Percentiles rank a stretch among this genome's conserved stretches.
phyloP scores from a whole-genome alignment of 2,888 invertebrate species.

The Spilarctia lutea region DNA sequence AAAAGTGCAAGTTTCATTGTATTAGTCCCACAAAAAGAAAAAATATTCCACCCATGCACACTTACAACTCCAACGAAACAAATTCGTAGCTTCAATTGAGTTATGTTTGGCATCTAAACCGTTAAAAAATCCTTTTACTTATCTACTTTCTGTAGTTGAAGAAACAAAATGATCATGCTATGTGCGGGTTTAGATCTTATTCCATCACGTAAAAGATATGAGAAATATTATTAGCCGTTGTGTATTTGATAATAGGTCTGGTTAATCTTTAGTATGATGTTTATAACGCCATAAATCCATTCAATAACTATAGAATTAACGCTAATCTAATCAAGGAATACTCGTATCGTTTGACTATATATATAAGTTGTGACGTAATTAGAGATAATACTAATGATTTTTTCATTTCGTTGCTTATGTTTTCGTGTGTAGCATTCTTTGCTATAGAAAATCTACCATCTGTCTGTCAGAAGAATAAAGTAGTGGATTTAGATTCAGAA shows the following conservation, averaged over 20 bases:
- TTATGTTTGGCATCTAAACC: too few relatives aligned
- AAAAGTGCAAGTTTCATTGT: too few relatives aligned
- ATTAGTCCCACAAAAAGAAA: too few relatives aligned
- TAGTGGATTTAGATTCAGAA: too few relatives aligned
- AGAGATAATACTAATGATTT: background rate
- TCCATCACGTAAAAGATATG: background rate
- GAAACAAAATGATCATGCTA: too few relatives aligned
- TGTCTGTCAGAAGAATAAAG: too few relatives aligned
- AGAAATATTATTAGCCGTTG: background rate
- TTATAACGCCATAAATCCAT: background rate
- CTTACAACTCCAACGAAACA: too few relatives aligned
- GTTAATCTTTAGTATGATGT: background rate
- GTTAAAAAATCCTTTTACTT: too few relatives aligned
- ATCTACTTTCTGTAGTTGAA: too few relatives aligned
- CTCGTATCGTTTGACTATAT: background rate
- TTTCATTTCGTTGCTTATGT: background rate
- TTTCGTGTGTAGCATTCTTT: background rate
- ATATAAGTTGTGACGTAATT: background rate
- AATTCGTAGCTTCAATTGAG: too few relatives aligned
- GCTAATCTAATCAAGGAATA: background rate
- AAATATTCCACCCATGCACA: too few relatives aligned
- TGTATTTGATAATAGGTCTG: background rate
- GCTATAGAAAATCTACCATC: too few relatives aligned
- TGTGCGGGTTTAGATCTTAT: background rate
- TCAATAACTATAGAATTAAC: background rate